Conservation (phyloP, 1,140 invertebrate genomes). For the Diploscapter pachys region DNA sequence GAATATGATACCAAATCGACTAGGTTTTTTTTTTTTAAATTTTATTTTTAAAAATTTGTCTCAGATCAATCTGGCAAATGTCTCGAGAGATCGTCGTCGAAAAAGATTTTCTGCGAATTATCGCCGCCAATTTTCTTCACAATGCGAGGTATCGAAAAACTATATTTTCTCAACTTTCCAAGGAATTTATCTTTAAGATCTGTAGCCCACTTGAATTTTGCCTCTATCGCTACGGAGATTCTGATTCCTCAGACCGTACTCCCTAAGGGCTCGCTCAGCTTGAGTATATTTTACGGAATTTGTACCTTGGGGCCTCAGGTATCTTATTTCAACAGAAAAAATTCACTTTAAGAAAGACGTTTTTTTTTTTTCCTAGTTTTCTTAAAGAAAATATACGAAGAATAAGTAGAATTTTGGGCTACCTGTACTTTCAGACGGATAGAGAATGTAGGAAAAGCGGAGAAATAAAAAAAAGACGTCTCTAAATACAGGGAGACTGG, state of each 20-base stretch:
- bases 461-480: too few relatives aligned
- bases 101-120: slow-evolving; percentile 45
- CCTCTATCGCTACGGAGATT: slow-evolving; percentile 53
- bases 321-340: slow-evolving; percentile 13
- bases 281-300: slow-evolving; percentile 47
- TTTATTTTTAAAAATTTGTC: too few relatives aligned
- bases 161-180: neutral
- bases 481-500: neutral
- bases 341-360: slow-evolving; percentile 8
- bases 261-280: slow-evolving; percentile 50
- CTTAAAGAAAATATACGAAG: slow-evolving; percentile 23
- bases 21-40: too few relatives aligned
- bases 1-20: too few relatives aligned
- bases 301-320: slow-evolving; percentile 47
- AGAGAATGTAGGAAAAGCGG: too few relatives aligned
- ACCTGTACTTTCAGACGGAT: too few relatives aligned
- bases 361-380: slow-evolving; percentile 19
- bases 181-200: slow-evolving; percentile 24
- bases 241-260: slow-evolving; percentile 51
- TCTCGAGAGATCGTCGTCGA: slow-evolving; percentile 44
- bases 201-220: slow-evolving; percentile 54
- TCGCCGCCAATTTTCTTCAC: slow-evolving; percentile 55
- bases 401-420: neutral
- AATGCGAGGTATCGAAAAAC: slow-evolving; percentile 33
- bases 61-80: slow-evolving; percentile 1